Evolutionary conservation across 2,888 invertebrate species (phyloP).

Genomic region (Epiblema foenella): DNA sequence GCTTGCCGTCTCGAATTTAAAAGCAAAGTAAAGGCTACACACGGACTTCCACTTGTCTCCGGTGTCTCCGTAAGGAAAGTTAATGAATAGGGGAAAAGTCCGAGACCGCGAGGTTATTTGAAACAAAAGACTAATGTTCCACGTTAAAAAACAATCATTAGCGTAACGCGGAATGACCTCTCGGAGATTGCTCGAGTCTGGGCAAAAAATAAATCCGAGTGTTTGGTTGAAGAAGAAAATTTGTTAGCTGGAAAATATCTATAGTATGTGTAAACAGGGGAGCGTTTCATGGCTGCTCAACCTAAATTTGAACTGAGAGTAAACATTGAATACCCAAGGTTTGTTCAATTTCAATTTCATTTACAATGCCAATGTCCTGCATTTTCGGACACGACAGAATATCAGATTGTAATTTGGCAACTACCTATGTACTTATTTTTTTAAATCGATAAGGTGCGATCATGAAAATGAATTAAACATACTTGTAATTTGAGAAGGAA

Average conservation of each 20-base stretch:
- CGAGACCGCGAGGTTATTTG: conserved; percentile 60
- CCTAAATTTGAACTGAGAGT: conserved; percentile 34
- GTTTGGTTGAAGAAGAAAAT: conserved; percentile 47
- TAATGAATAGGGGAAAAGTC: conserved; percentile 67
- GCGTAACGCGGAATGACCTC: conserved; percentile 54
- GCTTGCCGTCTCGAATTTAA: conserved; percentile 40
- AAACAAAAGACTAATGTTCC: conserved; percentile 64
- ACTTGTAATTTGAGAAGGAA: no score
- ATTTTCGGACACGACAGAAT: neutral
- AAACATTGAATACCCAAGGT: conserved; percentile 31
- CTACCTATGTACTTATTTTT: no score
- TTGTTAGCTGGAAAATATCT: conserved; percentile 35
- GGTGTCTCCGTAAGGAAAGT: conserved; percentile 62
- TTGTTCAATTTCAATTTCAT: conserved; percentile 18
- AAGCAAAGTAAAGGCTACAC: conserved; percentile 53
- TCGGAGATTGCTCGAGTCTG: conserved; percentile 39
- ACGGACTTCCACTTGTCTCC: conserved; percentile 63
- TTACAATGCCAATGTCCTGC: conserved; percentile 16
- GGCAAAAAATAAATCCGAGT: conserved; percentile 55
- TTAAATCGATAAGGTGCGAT: no score
- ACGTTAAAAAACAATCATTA: conserved; percentile 54
- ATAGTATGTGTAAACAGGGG: conserved; percentile 39
- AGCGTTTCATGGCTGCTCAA: conserved; percentile 38
- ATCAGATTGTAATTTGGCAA: neutral
- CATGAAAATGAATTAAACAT: no score